Evolutionary conservation across 2,113 vertebrate species (phyloP).

Genomic region (Trematocara variabile): DNA sequence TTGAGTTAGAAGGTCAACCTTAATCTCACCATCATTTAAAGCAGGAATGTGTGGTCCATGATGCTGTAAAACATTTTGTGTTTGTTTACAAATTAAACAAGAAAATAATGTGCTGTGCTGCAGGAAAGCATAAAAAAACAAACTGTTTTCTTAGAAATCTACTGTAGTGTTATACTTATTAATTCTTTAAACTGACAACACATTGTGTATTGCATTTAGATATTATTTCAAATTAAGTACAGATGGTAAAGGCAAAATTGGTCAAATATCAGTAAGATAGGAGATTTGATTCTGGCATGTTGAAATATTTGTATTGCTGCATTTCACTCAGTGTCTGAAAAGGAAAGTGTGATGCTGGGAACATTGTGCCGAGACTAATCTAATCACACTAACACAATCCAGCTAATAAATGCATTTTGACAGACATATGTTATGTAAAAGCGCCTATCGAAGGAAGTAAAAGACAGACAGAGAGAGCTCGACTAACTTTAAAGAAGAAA

Average conservation of each 20-base stretch:
- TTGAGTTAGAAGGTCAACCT: not conserved
- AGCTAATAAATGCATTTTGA: not conserved
- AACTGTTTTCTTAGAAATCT: not conserved
- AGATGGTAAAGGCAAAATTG: not conserved
- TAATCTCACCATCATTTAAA: not conserved
- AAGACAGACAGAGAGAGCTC: not conserved
- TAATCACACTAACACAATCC: not conserved
- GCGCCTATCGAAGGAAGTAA: not conserved
- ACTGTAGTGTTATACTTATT: not conserved
- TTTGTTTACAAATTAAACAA: not conserved
- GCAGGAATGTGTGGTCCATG: not conserved
- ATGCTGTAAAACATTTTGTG: not conserved
- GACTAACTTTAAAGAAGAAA: not conserved
- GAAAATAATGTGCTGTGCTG: not conserved
- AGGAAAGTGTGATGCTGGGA: not conserved
- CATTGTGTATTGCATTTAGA: not conserved
- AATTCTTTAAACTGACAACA: not conserved
- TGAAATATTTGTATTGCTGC: not conserved
- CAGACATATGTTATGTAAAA: not conserved
- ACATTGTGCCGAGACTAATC: not conserved
- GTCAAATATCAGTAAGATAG: not conserved
- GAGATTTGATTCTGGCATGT: not conserved
- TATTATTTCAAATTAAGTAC: not conserved
- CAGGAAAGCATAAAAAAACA: not conserved
- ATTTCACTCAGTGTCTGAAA: not conserved